Evolutionary conservation across 2,888 invertebrate genomes (phyloP), one percentile per base, ranked within the genome.

Genomic region (Aleiodes testaceus): DNA sequence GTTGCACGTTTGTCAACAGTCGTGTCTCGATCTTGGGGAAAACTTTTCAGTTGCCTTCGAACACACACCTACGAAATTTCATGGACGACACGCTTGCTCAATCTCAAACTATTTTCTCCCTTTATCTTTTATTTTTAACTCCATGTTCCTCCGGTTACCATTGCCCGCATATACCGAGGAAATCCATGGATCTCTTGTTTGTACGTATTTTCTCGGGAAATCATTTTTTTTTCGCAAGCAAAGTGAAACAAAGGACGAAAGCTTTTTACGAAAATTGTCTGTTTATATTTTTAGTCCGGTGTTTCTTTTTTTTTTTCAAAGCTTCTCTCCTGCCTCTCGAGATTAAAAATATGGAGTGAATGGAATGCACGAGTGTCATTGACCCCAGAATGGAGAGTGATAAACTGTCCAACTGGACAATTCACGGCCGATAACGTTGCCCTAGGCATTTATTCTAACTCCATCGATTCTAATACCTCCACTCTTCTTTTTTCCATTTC

Each of bases 1-100:
- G 45, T 66, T 73, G 64, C 59, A 9, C 61, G 72, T 72, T 76
- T 73, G 76, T 76, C 73, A 75, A 76, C 73, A 76, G 70, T 69
- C 72, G 72, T 72, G 75, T 73, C 76, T 72, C 72, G 73, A 73
- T 75, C 72, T 76, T 52, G 64, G 73, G 71, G 61, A 18, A 59
- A 59, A 59, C 36, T 59, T 59, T 59, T 59, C 36, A 59, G 59
- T 59, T 36, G 36, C 36, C 68, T 65, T 66, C 66, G 50, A 59
- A 59, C 36, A 72, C 59, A 66, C 72, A 66, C 66, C 73, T 69
- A 65, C 50, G 69, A 73, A 76, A 72, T 76, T 66, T 73, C 53
- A 68, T 59, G 65, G 63, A 47, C 66, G 70, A 63, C 53, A 59
- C 50, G 65, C 72, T 73, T 75, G 69, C 72, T 69, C 42, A 30